phyloP scores from a whole-genome alignment of 2,888 invertebrate genomes.

The Yponomeuta malinellus region DNA sequence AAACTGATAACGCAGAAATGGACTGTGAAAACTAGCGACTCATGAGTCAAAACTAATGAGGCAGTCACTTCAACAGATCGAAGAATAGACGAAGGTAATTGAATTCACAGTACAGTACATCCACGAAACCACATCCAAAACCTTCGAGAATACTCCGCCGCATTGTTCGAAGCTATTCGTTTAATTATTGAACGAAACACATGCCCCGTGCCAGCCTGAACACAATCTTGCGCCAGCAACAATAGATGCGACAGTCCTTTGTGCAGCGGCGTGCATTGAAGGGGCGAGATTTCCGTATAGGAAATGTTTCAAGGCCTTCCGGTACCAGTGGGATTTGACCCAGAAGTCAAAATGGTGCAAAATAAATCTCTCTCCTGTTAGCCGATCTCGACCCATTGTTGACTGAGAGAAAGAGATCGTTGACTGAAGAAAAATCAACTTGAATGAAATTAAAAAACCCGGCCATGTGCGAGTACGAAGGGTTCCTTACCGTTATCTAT shows the following conservation, averaged over 20 bases:
- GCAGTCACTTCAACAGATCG: no score
- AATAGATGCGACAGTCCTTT: neutral
- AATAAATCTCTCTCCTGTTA: neutral
- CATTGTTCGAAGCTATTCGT: conserved; percentile 3
- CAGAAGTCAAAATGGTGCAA: neutral
- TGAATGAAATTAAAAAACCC: no score
- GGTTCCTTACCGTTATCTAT: no score
- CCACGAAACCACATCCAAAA: neutral
- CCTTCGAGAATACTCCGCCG: neutral
- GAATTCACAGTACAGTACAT: no score
- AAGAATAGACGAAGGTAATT: no score
- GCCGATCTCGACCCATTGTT: neutral
- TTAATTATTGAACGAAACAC: neutral
- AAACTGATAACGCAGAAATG: no score
- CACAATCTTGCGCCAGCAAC: neutral
- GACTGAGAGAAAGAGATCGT: no score
- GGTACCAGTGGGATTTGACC: neutral
- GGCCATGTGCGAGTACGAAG: no score
- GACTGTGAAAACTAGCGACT: no score
- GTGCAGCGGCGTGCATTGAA: neutral
- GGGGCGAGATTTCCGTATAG: neutral
- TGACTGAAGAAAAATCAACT: no score
- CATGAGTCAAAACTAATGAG: no score
- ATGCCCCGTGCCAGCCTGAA: neutral
- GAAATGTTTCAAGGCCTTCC: neutral